phyloP scores from a whole-genome alignment of 2,797 vertebrate genomes.

The Sebastes alutus region DNA sequence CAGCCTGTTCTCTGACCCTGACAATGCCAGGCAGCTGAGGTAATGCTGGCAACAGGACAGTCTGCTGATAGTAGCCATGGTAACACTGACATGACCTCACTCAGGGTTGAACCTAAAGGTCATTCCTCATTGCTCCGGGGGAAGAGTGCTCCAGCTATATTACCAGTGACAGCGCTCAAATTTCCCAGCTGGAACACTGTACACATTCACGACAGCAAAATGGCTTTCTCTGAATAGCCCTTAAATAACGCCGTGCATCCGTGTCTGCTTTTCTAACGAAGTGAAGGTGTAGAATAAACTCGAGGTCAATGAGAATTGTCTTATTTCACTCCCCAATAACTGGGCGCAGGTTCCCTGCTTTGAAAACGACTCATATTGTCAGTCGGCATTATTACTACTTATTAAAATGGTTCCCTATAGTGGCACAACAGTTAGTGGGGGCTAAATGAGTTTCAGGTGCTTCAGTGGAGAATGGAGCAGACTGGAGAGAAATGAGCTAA shows the following conservation, averaged over 20 bases:
- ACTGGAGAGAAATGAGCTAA: conserved; percentile 69
- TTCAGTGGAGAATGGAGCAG: conserved; percentile 70
- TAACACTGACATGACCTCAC: conserved; percentile 84
- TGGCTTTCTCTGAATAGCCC: not conserved
- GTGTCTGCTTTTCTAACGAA: conserved; percentile 32
- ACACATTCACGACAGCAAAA: conserved; percentile 7
- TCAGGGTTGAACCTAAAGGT: conserved; percentile 85
- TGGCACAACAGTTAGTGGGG: conserved; percentile 71
- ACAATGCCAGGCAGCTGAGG: conserved; percentile 85
- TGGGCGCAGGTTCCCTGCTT: conserved; percentile 53
- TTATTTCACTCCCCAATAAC: conserved; percentile 52
- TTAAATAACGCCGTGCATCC: conserved; percentile 24
- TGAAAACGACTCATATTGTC: conserved; percentile 73
- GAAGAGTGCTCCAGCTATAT: conserved; percentile 59
- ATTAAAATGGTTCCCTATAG: conserved; percentile 81
- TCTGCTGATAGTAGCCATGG: conserved; percentile 84
- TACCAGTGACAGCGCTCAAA: conserved; percentile 62
- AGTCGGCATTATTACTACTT: conserved; percentile 78
- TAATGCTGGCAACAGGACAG: conserved; percentile 80
- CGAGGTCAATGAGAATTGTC: conserved; percentile 46
- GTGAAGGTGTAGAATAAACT: conserved; percentile 28
- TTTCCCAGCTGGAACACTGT: conserved; percentile 50
- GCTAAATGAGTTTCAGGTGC: conserved; percentile 83
- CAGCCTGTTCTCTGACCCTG: conserved; percentile 83
- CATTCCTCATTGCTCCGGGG: conserved; percentile 68